Evolutionary conservation across 2,797 vertebrate genomes (phyloP), one percentile per base, ranked within the genome.

Genomic region (Dallia pectoralis): DNA sequence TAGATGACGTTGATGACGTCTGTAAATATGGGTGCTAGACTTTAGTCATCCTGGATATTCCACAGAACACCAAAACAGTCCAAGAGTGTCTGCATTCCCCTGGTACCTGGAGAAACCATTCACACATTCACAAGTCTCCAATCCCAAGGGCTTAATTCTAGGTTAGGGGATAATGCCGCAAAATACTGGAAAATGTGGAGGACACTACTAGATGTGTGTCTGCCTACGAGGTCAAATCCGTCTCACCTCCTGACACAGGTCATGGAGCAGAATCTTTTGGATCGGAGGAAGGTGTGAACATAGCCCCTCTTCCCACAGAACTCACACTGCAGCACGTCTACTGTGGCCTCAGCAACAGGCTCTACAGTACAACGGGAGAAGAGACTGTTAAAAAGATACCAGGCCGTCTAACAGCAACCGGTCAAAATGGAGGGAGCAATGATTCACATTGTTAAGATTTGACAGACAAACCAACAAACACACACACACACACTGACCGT

Each of bases 201-300:
- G 11, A 53, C 49, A 7, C n/a, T 53, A 5, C 16, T n/a, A 56
- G n/a, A 22, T 2, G n/a, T 22, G 2, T 53, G 51, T 19, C 19
- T n/a, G n/a, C 18, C 19, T 9, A n/a, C n/a, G 19, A 2, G n/a
- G 49, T 18, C 22, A 56, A 56, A 56, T 16, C 18, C 16, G 27
- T 61, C 78, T 85, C 94, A 97, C 96, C 96, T 95, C 91, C 96
- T 94, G 85, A 95, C 94, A 84, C 96, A 98, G 19, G 94, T 94
- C 85, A 95, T 95, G 73, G 96, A 96, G 88, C 96, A 98, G 93
- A 97, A 97, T 70, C 96, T 93, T 85, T 95, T 97, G 80, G 96
- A 98, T 71, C 94, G 90, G 49, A 96, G 91, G 86, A 96, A 96
- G 5, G 94, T 95, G 88, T 91, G 91, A 74, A 94, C 85, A 74